phyloP scores from a whole-genome alignment of 2,888 invertebrate genomes.

The Cataglyphis altisquamis region DNA sequence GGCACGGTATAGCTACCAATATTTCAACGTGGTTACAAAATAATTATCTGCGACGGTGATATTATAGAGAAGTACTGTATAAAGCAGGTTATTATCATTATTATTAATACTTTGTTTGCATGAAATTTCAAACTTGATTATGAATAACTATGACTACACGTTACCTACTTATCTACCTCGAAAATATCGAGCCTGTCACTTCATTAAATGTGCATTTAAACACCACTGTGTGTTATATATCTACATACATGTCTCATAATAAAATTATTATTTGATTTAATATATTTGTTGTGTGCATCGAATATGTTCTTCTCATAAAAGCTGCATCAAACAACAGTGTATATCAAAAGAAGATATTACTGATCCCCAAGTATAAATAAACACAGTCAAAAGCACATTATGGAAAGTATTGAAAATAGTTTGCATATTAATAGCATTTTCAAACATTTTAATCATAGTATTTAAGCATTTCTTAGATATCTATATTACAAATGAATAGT shows the following conservation, averaged over 20 bases:
- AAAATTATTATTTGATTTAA: constrained; percentile 63
- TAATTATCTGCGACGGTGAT: constrained; percentile 74
- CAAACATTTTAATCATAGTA: neutral
- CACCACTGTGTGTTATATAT: constrained; percentile 59
- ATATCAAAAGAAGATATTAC: constrained; percentile 21
- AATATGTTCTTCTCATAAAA: constrained; percentile 51
- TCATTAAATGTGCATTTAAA: constrained; percentile 59
- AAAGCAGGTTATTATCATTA: constrained; percentile 61
- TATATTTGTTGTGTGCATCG: constrained; percentile 33
- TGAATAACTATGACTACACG: constrained; percentile 63
- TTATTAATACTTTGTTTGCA: constrained; percentile 73
- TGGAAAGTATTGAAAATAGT: constrained; percentile 9
- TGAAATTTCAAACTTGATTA: constrained; percentile 68
- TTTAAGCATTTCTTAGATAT: constrained; percentile 10
- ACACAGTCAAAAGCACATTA: constrained; percentile 38
- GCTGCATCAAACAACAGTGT: constrained; percentile 44
- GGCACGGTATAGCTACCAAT: constrained; percentile 86
- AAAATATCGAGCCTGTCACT: constrained; percentile 53
- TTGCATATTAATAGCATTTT: neutral
- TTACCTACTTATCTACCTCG: constrained; percentile 61
- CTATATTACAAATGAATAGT: neutral
- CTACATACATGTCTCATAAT: constrained; percentile 59
- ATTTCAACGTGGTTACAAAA: constrained; percentile 84
- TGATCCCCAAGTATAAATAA: constrained; percentile 20
- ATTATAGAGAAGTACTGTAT: constrained; percentile 73